A percentile compares a stretch with the other conserved stretches of the same genome.
phyloP scores from a whole-genome alignment of 2,113 vertebrate species.

The Excalfactoria chinensis region DNA sequence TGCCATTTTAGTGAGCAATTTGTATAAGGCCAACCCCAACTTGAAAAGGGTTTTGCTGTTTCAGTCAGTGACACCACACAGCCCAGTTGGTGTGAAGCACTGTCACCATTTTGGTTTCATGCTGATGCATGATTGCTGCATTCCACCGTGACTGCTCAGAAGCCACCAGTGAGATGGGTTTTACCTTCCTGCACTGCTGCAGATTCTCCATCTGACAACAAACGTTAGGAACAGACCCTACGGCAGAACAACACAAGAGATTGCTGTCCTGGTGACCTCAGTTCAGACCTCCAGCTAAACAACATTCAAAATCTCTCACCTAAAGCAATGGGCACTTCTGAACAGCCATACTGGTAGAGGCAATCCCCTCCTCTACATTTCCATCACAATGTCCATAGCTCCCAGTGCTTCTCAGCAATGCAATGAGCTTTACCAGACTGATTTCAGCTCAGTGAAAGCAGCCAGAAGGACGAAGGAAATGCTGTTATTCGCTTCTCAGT shows the following conservation, averaged over 20 bases:
- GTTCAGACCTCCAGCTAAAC: not conserved
- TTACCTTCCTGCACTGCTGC: not conserved
- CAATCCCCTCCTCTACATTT: not conserved
- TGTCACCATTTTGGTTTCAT: not conserved
- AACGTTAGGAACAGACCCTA: not conserved
- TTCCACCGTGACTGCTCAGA: accelerated
- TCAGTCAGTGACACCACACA: not conserved
- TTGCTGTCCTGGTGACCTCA: not conserved
- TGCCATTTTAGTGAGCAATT: not conserved
- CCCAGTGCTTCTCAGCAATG: not conserved
- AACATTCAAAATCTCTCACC: accelerated
- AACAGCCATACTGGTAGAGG: not conserved
- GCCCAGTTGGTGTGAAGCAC: not conserved
- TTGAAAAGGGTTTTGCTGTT: not conserved
- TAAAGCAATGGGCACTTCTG: not conserved
- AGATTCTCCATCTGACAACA: not conserved
- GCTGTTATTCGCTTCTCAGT: slow-evolving; percentile 29
- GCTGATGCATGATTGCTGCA: not conserved
- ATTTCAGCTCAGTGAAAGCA: not conserved
- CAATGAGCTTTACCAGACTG: not conserved
- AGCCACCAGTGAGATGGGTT: not conserved
- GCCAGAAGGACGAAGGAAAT: slow-evolving; percentile 5
- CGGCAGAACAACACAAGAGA: not conserved
- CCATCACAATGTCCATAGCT: not conserved
- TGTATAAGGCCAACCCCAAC: not conserved